Conservation (phyloP, 2,113 vertebrate species). For the Rhinichthys klamathensis region DNA sequence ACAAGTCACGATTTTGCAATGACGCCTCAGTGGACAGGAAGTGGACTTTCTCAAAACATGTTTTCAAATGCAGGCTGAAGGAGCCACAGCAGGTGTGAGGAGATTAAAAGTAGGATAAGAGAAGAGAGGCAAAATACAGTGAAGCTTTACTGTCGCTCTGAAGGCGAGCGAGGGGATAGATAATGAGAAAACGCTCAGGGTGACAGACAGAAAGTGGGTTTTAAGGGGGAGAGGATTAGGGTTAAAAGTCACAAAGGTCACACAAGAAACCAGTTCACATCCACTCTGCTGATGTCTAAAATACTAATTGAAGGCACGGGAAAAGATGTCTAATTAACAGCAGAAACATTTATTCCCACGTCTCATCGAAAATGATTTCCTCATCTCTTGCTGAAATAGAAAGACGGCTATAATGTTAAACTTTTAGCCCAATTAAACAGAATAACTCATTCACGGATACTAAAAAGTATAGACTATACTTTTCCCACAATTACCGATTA, state of each 20-base stretch:
- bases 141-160: slow-evolving; percentile 8
- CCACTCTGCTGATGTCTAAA: slow-evolving; percentile 23
- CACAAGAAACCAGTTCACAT: slow-evolving; percentile 65
- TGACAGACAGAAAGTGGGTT: slow-evolving; percentile 67
- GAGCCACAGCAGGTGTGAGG: neutral
- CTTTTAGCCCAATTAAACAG: neutral
- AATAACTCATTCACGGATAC: neutral
- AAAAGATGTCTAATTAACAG: slow-evolving; percentile 5
- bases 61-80: neutral
- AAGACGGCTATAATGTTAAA: neutral
- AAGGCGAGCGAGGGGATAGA: slow-evolving; percentile 54
- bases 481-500: neutral
- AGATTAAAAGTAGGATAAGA: slow-evolving; percentile 12
- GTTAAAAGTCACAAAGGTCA: slow-evolving; percentile 74
- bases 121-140: neutral
- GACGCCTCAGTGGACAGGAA: neutral
- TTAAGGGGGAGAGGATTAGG: slow-evolving; percentile 71
- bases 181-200: slow-evolving; percentile 65
- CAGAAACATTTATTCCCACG: slow-evolving; percentile 18
- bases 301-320: slow-evolving; percentile 17
- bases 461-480: too few species aligned
- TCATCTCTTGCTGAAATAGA: neutral
- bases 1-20: neutral
- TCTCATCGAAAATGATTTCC: neutral
- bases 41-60: slow-evolving; percentile 9